phyloP scores from a whole-genome alignment of 1,140 invertebrate genomes.

The Euschistus heros region DNA sequence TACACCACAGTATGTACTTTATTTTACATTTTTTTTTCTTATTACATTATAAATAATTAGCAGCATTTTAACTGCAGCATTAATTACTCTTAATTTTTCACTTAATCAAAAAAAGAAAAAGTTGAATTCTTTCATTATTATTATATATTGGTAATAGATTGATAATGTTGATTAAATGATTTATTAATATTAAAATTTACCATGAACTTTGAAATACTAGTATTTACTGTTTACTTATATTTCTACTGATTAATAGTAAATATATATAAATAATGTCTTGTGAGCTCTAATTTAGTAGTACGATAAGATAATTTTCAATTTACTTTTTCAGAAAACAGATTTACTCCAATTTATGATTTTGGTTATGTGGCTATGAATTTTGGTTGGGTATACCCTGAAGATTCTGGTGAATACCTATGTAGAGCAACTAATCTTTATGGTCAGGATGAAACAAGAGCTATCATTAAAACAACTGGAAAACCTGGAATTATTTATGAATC shows the following conservation, averaged over 20 bases:
- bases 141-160: too few species aligned
- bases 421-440: conserved; percentile 85
- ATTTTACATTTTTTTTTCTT: background rate
- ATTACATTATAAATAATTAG: background rate
- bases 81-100: too few species aligned
- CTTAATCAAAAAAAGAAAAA: too few species aligned
- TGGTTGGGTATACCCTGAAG: conserved; percentile 87
- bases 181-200: too few species aligned
- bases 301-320: background rate
- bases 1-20: conserved; percentile 63
- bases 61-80: too few species aligned
- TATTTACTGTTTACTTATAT: too few species aligned
- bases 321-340: conserved; percentile 61
- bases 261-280: too few species aligned
- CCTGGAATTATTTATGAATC: conserved; percentile 87
- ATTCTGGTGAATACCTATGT: conserved; percentile 80
- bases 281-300: too few species aligned
- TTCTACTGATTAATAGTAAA: too few species aligned
- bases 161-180: too few species aligned
- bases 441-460: conserved; percentile 73
- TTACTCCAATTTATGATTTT: conserved; percentile 89
- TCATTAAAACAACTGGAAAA: conserved; percentile 74
- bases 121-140: too few species aligned
- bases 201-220: too few species aligned
- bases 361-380: conserved; percentile 95